phyloP scores from a whole-genome alignment of 2,113 vertebrate genomes.

The Xiphophorus maculatus region DNA sequence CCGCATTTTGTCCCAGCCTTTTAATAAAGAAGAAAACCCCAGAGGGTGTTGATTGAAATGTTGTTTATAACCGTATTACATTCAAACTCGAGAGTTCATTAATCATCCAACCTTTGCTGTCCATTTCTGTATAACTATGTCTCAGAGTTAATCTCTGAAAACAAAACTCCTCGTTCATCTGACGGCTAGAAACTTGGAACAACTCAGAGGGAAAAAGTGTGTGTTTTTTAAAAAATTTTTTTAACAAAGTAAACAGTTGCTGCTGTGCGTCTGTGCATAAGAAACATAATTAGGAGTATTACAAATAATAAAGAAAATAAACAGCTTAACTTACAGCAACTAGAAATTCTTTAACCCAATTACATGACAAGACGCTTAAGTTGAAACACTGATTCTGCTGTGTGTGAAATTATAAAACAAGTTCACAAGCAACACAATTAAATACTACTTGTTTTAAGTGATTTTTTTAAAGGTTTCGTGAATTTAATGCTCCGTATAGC shows the following conservation, averaged over 20 bases:
- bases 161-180: slow-evolving; percentile 21
- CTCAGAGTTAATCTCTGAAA: slow-evolving; percentile 17
- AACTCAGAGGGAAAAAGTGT: slow-evolving; percentile 18
- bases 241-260: background rate
- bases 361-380: background rate
- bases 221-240: too few species aligned
- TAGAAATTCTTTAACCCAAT: background rate
- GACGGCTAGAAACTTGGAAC: background rate
- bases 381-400: background rate
- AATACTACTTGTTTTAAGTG: background rate
- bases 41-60: slow-evolving; percentile 26
- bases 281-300: background rate
- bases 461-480: background rate
- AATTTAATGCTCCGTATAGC: background rate
- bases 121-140: slow-evolving; percentile 27
- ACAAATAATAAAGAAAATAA: background rate
- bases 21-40: slow-evolving; percentile 1
- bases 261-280: background rate
- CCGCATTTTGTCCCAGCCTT: slow-evolving; percentile 21
- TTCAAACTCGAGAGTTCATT: slow-evolving; percentile 19
- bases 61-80: slow-evolving; percentile 32
- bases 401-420: background rate
- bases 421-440: background rate
- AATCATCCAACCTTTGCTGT: slow-evolving; percentile 28
- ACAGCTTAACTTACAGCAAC: background rate